Base-by-base conservation (phyloP, 2,797 vertebrate species). In the Selene dorsalis region DNA sequence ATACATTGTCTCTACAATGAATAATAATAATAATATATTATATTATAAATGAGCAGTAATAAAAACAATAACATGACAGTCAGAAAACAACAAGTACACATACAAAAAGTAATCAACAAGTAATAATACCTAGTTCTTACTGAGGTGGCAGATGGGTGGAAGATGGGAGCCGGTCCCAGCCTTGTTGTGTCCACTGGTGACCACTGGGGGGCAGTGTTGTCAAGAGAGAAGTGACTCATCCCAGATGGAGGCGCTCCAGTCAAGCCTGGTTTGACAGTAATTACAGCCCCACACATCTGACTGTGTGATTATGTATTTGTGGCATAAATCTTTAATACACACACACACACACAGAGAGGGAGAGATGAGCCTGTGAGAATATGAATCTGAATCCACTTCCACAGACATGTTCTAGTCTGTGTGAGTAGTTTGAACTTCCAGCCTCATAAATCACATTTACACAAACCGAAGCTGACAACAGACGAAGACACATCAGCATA, bases 201-300 rank as follows among this genome's bases (percentile, higher is more conserved):
- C 72, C 80, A 69, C 78, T 17, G 83, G 81, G 61, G 50, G 6
- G 75, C 73, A 79, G 28, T 7, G 8, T 53, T 57, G 53, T 53
- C 48, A 20, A 76, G 48, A 11, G 18, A 13, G 11, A 57, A 18
- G 7, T 4, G 17, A 35, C 8, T 24, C 6, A 14, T 14, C 48
- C 43, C n/a, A 24, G 48, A 30, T 5, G 30, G 10, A 12, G 13
- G 14, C 6, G 2, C 45, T 4, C 2, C 6, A 30, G 22, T 57
- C 50, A 18, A 16, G 24, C 5, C 20, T 20, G 12, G 7, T 39
- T 32, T 14, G 41, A 30, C 12, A 32, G 24, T 53, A 52, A 26
- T 39, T 38, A n/a, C 0, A 45, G n/a, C 3, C 12, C 16, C 24
- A 41, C 48, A 35, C 0, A 6, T 8, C 22, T 30, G 7, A 39